These are phyloP conservation scores for Escarpia spicata DNA, from an alignment of 2,888 invertebrate species.

Conservation along the genomic window DNA sequence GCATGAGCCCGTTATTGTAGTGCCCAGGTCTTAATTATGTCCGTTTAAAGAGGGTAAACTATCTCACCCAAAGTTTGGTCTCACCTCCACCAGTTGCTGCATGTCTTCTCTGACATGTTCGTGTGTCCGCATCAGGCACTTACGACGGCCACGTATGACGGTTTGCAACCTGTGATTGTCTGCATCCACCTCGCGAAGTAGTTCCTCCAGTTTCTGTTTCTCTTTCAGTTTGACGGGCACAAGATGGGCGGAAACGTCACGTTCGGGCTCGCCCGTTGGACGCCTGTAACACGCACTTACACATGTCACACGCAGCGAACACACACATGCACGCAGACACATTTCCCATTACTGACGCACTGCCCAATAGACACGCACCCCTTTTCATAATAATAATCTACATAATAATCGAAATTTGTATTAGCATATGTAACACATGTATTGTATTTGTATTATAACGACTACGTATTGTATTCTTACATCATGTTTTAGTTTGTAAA, in stretches of 20 bases:
- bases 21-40: neutral
- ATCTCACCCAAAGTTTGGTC: neutral
- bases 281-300: neutral
- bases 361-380: too few relatives aligned
- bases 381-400: too few relatives aligned
- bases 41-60: neutral
- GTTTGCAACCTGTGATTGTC: neutral
- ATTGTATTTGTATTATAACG: too few relatives aligned
- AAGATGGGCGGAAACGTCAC: neutral
- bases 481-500: too few relatives aligned
- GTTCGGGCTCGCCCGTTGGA: neutral
- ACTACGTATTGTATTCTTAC: too few relatives aligned
- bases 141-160: neutral
- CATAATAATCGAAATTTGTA: too few relatives aligned
- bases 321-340: too few relatives aligned
- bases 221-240: constrained; percentile 10
- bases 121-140: neutral
- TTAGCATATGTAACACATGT: too few relatives aligned
- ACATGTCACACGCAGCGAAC: neutral
- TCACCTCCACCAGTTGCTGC: neutral
- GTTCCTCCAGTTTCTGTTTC: constrained; percentile 16
- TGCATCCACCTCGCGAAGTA: neutral
- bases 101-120: neutral
- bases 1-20: neutral
- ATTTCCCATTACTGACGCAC: too few relatives aligned